These are phyloP conservation scores for Tigriopus californicus DNA, from an alignment of 2,888 invertebrate genomes.

Conservation along the genomic window DNA sequence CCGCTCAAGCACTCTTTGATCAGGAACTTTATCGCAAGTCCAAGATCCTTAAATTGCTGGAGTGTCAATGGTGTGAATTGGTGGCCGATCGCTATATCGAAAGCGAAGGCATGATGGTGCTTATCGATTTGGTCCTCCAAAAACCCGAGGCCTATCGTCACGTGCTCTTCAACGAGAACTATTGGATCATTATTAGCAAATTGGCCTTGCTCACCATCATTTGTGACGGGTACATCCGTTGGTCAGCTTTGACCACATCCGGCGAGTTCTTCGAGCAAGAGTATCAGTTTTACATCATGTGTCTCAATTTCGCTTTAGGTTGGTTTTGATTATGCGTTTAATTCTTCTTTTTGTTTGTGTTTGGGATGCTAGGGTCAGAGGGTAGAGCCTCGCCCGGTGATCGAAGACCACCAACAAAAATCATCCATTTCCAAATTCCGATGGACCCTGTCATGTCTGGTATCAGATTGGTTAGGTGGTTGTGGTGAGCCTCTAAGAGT, in stretches of 20 bases:
- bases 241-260: background rate
- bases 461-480: no score
- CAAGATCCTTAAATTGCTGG: slow-evolving; percentile 4
- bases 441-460: no score
- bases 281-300: slow-evolving; percentile 10
- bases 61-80: background rate
- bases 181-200: background rate
- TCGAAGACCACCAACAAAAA: no score
- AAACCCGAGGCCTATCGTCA: slow-evolving; percentile 3
- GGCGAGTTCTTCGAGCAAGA: slow-evolving; percentile 14
- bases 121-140: slow-evolving; percentile 6
- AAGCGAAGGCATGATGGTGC: background rate
- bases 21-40: background rate
- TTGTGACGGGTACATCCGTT: slow-evolving; percentile 6
- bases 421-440: no score
- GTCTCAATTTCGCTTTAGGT: background rate
- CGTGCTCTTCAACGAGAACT: slow-evolving; percentile 1
- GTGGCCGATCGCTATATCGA: background rate
- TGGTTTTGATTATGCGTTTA: no score
- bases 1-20: background rate
- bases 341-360: no score
- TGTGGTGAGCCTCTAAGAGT: no score
- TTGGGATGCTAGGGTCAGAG: no score
- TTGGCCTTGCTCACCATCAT: slow-evolving; percentile 4
- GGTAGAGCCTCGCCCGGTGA: no score